Evolutionary conservation across 2,113 vertebrate genomes (phyloP).

Genomic region (Amblyornis subalaris): DNA sequence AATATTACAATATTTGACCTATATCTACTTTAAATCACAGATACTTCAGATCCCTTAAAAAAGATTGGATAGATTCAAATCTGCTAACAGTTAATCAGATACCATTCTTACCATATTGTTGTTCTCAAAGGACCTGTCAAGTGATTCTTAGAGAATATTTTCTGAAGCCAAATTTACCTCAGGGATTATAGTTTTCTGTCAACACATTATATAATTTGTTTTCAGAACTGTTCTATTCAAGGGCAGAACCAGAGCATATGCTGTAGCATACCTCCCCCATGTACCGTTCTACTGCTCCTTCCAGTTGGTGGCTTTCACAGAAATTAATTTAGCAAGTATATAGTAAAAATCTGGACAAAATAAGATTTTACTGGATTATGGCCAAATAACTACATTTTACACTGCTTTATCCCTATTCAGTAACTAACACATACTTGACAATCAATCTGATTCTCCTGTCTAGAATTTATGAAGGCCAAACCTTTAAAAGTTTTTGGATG

Average conservation of each 20-base stretch:
- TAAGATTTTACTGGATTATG: constrained; percentile 40
- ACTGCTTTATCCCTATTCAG: not conserved
- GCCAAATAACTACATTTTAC: constrained; percentile 17
- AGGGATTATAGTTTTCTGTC: constrained; percentile 55
- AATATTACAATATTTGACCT: not conserved
- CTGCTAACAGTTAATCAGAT: not conserved
- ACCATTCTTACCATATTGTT: not conserved
- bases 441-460: not conserved
- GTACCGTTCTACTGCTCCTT: constrained; percentile 22
- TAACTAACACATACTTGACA: not conserved
- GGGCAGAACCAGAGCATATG: constrained; percentile 63
- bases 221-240: constrained; percentile 63
- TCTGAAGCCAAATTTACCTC: constrained; percentile 57
- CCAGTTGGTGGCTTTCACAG: constrained; percentile 46
- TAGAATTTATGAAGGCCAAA: not conserved
- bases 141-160: constrained; percentile 40
- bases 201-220: constrained; percentile 67
- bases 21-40: not conserved
- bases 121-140: constrained; percentile 39
- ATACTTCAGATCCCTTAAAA: not conserved
- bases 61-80: not conserved
- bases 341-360: constrained; percentile 60
- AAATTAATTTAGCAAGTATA: constrained; percentile 55
- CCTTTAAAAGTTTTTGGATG: not conserved
- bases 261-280: constrained; percentile 37